Base-by-base conservation (phyloP, 2,888 invertebrate genomes). In the Xanthorhoe spadicearia region DNA sequence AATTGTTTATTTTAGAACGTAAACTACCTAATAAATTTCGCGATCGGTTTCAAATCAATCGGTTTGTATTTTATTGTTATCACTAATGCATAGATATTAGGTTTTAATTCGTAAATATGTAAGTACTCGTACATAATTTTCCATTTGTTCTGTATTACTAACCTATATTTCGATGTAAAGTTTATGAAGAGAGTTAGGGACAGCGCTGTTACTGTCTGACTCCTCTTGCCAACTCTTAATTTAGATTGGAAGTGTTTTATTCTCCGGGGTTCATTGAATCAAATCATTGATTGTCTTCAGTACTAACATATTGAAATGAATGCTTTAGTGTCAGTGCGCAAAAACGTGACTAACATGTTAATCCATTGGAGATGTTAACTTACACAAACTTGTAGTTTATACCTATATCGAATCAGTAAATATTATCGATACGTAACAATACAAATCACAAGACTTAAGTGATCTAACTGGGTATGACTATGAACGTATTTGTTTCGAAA, bases 211-310 rank as follows among this genome's bases (percentile, higher is more conserved):
- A 48, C 17, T 15, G 48, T 48, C 17, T 7, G 48, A 2, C 48
- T 48, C 48, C 48, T 17, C 48, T 48, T 48, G 48, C 48, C 48
- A 48, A 48, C 5, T 51, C 51, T 58, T 32, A 46, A 18, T 63
- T 19, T 19, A 50, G 58, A 50, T n/a, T 35, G 19, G n/a, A 28
- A 38, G 50, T 59, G 35, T 38, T 59, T 19, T 59, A 8, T 51
- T 35, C 7, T 35, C 5, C n/a, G 38, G 38, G 50, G 50, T 59
- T 59, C 50, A 50, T 38, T 59, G 50, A 51, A 50, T 59, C 23
- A 10, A 50, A 51, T 51, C 23, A 51, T 51, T 51, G 23, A 51
- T 51, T 23, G 19, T 28, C 23, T 19, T 51, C 23, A 23, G 23
- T 17, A 17, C 7, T 0, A n/a, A 23, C 13, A 10, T 23, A 51